Base-by-base conservation (phyloP, 2,888 invertebrate genomes). In the Caradrina clavipalpis region DNA sequence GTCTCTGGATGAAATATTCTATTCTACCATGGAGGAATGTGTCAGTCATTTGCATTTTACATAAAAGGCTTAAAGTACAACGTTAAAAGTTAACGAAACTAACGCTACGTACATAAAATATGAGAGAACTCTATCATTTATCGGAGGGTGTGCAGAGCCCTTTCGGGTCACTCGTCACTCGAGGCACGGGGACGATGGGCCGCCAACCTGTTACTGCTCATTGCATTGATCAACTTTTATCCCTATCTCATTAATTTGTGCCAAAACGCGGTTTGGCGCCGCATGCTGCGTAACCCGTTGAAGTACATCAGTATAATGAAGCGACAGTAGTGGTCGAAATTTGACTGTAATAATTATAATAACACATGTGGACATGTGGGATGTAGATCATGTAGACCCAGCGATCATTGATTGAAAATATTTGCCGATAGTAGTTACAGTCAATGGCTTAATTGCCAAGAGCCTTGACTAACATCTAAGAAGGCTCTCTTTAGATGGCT, bases 171-270 rank as follows among this genome's bases (percentile, higher is more conserved):
- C 13, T 22, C 19, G 19, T 45, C 11, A 47, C 39, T n/a, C 2
- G 6, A 19, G n/a, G 10, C 4, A 22, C 11, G 35, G 13, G 3
- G 39, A n/a, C n/a, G 11, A 53, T 26, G 19, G 45, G 51, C 17
- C 45, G 51, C 59, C 74, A 75, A 75, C 74, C 76, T 76, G 74
- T 75, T 75, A 75, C 74, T 70, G 71, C 22, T 51, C 56, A 56
- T 42, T 42, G 42, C 71, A 64, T 53, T 35, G 47, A 59, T 39
- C 13, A 26, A 70, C 49, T 76, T 76, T 59, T 76, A 70, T 42
- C 8, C 39, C 13, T 13, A 59, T 56, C 39, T 51, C 31, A 63
- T 51, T 47, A 61, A 42, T 56, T 63, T 60, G 62, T 39, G 62
- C 49, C 55, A 56, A 49, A 64, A 60, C 56, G 76, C 26, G 49